phyloP scores from a whole-genome alignment of 2,797 vertebrate genomes.

The Ctenopoma kingsleyae region DNA sequence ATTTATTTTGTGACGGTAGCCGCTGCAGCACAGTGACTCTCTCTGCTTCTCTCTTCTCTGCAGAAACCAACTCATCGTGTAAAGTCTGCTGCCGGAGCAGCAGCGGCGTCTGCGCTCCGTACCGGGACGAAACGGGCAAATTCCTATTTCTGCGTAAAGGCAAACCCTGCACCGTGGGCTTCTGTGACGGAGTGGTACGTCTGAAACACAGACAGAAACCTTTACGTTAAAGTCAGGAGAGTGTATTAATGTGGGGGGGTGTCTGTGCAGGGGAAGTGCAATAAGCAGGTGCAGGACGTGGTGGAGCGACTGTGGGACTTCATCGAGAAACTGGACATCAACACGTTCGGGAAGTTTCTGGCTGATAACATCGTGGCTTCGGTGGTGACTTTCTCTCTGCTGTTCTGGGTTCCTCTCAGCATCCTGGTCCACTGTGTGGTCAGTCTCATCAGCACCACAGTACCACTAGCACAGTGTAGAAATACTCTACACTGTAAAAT shows the following conservation, averaged over 20 bases:
- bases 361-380: constrained; percentile 97
- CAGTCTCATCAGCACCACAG: constrained; percentile 41
- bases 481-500: too few species aligned
- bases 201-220: rapidly evolving
- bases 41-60: neutral
- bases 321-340: constrained; percentile 96
- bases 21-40: neutral
- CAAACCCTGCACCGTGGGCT: constrained; percentile 96
- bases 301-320: constrained; percentile 97
- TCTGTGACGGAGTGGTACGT: constrained; percentile 92
- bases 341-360: constrained; percentile 94
- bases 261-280: constrained; percentile 90
- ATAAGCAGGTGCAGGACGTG: constrained; percentile 96
- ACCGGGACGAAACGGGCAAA: constrained; percentile 65
- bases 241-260: too few species aligned
- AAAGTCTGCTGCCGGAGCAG: constrained; percentile 91
- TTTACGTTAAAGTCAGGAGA: neutral
- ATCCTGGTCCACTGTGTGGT: constrained; percentile 97
- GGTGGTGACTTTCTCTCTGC: constrained; percentile 93
- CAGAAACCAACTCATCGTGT: constrained; percentile 90
- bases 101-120: constrained; percentile 85
- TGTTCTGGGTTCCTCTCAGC: constrained; percentile 96
- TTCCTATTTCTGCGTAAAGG: constrained; percentile 93
- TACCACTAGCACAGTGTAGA: too few species aligned
- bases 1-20: too few species aligned